Conservation (phyloP, 2,113 vertebrate species). For the Leptocoma aspasia region DNA sequence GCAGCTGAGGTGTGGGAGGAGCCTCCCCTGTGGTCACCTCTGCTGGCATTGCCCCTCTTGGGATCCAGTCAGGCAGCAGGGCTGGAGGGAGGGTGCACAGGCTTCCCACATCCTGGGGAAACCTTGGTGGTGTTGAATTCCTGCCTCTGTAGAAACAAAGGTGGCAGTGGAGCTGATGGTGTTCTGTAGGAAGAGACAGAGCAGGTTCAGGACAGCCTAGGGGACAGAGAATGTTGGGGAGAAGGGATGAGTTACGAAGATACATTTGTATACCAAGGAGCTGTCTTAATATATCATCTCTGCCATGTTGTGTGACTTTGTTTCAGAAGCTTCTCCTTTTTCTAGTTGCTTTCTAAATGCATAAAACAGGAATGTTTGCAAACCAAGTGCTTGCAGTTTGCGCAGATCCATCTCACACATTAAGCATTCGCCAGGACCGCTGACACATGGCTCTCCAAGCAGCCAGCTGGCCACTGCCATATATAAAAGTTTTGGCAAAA, state of each 20-base stretch:
- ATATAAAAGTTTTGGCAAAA: conserved; percentile 63
- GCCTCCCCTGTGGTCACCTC: neutral
- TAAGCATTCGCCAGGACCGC: conserved; percentile 52
- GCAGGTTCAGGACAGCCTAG: neutral
- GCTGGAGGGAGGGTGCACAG: neutral
- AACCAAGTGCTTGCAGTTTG: conserved; percentile 55
- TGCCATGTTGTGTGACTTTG: conserved; percentile 18
- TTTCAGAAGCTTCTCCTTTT: conserved; percentile 44
- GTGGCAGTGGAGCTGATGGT: neutral
- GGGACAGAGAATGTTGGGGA: neutral
- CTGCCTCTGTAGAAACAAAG: neutral
- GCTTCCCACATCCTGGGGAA: neutral
- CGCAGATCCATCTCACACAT: conserved; percentile 50
- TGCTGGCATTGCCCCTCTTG: neutral
- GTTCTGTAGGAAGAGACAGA: neutral
- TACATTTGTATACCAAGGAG: neutral
- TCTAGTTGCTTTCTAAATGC: conserved; percentile 42
- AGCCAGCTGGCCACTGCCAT: conserved; percentile 65
- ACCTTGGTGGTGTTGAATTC: neutral
- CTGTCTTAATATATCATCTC: neutral
- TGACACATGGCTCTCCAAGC: conserved; percentile 65
- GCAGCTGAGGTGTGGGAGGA: neutral
- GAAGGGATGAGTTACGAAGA: fast-evolving
- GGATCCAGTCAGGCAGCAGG: neutral
- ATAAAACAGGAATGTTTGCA: conserved; percentile 61